Base-by-base conservation (phyloP, 1,140 invertebrate species). In the Catajapyx aquilonaris region DNA sequence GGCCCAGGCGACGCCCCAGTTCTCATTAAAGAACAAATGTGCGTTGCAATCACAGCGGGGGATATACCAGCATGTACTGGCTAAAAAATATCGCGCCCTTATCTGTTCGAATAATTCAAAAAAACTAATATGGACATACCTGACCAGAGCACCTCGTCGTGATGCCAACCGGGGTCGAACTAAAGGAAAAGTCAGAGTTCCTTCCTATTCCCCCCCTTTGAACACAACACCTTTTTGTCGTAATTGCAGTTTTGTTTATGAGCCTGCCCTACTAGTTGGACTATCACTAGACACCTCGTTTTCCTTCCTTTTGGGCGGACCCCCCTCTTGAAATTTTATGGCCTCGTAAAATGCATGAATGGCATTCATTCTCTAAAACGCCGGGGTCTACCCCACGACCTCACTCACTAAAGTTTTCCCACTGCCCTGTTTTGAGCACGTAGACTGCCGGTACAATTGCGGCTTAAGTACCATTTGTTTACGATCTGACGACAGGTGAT, bases 221-320 rank as follows among this genome's bases (percentile, higher is more conserved):
- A 7, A 7, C 13, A 28, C 23, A 7, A 28, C 23, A 28, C 7
- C 23, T 13, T 28, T 28, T 28, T 7, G 23, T 9, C 23, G 23
- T 28, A 28, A 28, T 28, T 28, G 23, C 23, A 28, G 23, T 13
- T 28, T 28, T 28, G 23, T 28, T 28, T 28, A 28, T 28, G 23
- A 28, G 23, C 23, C 13, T 28, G 23, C 13, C 23, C n/a, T n/a
- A n/a, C n/a, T n/a, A n/a, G n/a, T 28, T 28, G 23, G 7, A 28
- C 23, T 28, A 28, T 9, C 23, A 28, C 23, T 9, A 28, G 23
- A 28, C 13, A 28, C 23, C 7, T 7, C 23, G 13, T 28, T 9
- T 28, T 28, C 23, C 13, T 28, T 28, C 7, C 23, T n/a, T n/a
- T n/a, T n/a, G n/a, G n/a, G n/a, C n/a, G n/a, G n/a, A n/a, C n/a